Conservation (phyloP, 2,797 vertebrate species). For the Balearica regulorum region DNA sequence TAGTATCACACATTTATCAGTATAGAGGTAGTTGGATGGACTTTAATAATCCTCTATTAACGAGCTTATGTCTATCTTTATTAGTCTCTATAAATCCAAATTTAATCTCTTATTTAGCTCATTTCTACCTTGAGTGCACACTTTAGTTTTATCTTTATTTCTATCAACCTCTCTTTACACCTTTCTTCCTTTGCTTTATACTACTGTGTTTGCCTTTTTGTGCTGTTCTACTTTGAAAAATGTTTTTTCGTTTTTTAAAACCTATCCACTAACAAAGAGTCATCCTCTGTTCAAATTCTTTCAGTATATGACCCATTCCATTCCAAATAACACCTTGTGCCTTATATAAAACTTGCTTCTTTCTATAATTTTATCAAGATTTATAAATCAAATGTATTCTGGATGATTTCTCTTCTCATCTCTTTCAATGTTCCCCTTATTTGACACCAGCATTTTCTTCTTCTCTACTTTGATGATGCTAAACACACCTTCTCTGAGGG, state of each 20-base stretch:
- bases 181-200: not conserved
- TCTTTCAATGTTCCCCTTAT: not conserved
- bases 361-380: not conserved
- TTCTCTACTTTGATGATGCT: not conserved
- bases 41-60: conserved; percentile 24
- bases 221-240: not conserved
- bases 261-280: not conserved
- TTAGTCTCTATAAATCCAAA: not conserved
- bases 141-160: conserved; percentile 15
- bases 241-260: not conserved
- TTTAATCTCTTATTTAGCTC: not conserved
- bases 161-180: not conserved
- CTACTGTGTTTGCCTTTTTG: not conserved
- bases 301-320: not conserved
- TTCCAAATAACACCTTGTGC: not conserved
- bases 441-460: not conserved
- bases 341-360: not conserved
- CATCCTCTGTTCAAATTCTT: not conserved
- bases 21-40: not conserved
- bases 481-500: not conserved
- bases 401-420: not conserved
- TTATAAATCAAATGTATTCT: not conserved
- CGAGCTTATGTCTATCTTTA: not conserved
- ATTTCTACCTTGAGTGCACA: not conserved
- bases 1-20: not conserved